phyloP scores from a whole-genome alignment of 1,140 invertebrate genomes.

The Calephelis virginiensis region DNA sequence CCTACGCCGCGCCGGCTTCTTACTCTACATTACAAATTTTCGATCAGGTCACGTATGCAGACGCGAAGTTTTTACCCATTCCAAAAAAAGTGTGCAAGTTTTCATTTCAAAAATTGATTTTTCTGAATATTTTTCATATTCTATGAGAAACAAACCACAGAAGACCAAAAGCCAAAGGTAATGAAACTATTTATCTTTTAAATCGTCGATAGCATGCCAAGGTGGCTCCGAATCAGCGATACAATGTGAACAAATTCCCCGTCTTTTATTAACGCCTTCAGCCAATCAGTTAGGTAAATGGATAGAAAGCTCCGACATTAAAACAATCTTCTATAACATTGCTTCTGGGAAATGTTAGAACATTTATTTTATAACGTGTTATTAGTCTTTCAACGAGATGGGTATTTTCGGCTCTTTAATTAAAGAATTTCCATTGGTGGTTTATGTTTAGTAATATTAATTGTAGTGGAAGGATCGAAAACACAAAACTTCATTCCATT shows the following conservation, averaged over 20 bases:
- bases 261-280: conserved; percentile 38
- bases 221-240: conserved; percentile 16
- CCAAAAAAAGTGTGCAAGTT: too few species aligned
- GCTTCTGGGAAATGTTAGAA: conserved; percentile 2
- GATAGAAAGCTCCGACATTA: conserved; percentile 8
- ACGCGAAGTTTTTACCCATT: too few species aligned
- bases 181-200: conserved; percentile 70
- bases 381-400: conserved; percentile 5
- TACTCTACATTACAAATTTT: too few species aligned
- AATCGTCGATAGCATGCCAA: conserved; percentile 46
- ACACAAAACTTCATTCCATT: too few species aligned
- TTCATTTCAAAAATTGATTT: background rate
- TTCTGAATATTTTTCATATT: conserved; percentile 28
- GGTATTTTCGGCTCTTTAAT: too few species aligned
- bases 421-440: background rate
- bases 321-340: conserved; percentile 2
- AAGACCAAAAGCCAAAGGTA: conserved; percentile 54
- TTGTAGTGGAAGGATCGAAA: background rate
- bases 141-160: conserved; percentile 32
- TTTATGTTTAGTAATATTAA: background rate
- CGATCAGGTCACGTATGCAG: too few species aligned
- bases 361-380: conserved; percentile 3
- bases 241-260: conserved; percentile 15
- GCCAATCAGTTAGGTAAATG: conserved; percentile 18
- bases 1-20: too few species aligned